Evolutionary conservation across 2,888 invertebrate species (phyloP).

Genomic region (Apantesis nais): DNA sequence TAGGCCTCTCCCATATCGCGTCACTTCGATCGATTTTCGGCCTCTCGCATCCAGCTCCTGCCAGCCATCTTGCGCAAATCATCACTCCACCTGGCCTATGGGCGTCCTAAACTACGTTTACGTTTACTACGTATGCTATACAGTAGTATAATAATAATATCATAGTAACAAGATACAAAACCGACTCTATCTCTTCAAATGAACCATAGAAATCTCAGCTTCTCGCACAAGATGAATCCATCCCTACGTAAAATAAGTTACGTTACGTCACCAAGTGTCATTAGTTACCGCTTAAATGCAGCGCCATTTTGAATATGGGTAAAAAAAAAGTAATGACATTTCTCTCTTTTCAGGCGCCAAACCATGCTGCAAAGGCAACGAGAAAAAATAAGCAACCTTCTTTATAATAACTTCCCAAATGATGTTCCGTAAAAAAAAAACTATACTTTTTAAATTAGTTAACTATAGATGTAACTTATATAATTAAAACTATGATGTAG

Average conservation of each 20-base stretch:
- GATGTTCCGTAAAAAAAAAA: conserved; percentile 48
- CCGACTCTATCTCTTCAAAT: not conserved
- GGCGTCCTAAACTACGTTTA: no score
- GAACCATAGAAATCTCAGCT: not conserved
- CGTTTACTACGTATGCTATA: no score
- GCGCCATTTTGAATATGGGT: not conserved
- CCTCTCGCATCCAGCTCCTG: no score
- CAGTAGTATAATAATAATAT: no score
- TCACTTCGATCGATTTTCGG: no score
- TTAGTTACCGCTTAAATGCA: not conserved
- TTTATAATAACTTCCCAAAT: conserved; percentile 37
- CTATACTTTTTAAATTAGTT: conserved; percentile 41
- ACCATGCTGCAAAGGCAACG: conserved; percentile 76
- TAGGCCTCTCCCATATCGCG: no score
- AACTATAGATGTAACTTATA: conserved; percentile 38
- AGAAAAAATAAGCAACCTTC: conserved; percentile 58
- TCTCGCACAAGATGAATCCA: no score
- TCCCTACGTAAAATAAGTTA: no score
- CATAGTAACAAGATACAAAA: no score
- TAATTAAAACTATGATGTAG: conserved; percentile 47
- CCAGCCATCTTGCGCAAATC: no score
- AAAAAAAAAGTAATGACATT: not conserved
- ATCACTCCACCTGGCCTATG: no score
- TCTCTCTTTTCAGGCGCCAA: conserved; percentile 69
- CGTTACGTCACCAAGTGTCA: no score